Base-by-base conservation (phyloP, 2,113 vertebrate species). In the Scolopax mira region DNA sequence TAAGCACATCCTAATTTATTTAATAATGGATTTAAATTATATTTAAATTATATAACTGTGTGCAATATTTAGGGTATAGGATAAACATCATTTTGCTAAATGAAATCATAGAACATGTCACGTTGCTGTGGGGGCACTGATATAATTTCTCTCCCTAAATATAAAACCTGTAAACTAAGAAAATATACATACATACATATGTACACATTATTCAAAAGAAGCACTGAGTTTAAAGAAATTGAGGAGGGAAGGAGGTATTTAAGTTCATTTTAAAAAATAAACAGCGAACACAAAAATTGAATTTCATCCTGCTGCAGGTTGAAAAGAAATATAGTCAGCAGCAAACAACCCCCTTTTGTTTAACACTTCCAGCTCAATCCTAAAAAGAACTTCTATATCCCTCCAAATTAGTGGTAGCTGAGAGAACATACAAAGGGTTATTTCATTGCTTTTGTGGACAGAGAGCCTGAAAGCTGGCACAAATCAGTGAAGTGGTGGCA, bases 181-280 rank as follows among this genome's bases (percentile, higher is more conserved):
- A 97, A 97, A 94, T 94, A 95, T 70, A 94, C 88, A 85, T 31
- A 37, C 62, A 41, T 70, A 82, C 18, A 41, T 69, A 85, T 30
- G 74, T 75, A 94, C 58, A 93, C 64, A 61, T 85, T 72, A 91
- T 94, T 96, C 70, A 96, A 95, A 97, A 95, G 93, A 79, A 90
- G 87, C 30, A 95, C 62, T 95, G 87, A 94, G 37, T 85, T 89
- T 95, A 93, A 95, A 95, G 95, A 92, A 96, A 94, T 80, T 83
- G 73, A 91, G 75, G 79, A 85, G 74, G 85, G 78, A 96, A 96
- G 91, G 64, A 91, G 84, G 91, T 91, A 91, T 93, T 97, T 95
- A 93, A 92, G 87, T 33, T 87, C 85, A 77, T 88, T 94, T 95
- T 73, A 74, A 94, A 96, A 97, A 95, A 93, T 93, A 96, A 95